Percentiles rank a stretch among this genome's conserved stretches.
These are phyloP conservation scores for Piliocolobus tephrosceles DNA, from an alignment of 2,113 vertebrate genomes.

Conservation along the genomic window DNA sequence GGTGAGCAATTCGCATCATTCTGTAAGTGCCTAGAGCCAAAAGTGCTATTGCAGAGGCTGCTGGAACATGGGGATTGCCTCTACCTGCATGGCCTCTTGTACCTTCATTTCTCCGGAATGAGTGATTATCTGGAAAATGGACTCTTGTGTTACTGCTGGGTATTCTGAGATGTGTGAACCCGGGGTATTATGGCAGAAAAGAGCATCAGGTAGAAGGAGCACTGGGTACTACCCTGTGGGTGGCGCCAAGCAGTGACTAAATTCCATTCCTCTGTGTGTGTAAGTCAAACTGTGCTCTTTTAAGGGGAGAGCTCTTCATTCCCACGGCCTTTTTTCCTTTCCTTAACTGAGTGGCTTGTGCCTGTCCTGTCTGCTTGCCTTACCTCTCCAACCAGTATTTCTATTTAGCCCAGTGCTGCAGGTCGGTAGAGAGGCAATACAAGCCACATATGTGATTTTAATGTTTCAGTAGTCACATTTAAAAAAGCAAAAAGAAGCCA, in stretches of 20 bases:
- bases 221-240: no score
- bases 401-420: background rate
- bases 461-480: background rate
- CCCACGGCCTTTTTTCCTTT: background rate
- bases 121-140: background rate
- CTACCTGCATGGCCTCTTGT: no score
- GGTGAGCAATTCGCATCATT: no score
- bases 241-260: background rate
- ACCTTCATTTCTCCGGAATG: background rate
- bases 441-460: no score
- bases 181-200: background rate
- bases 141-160: no score
- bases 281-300: background rate
- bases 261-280: background rate
- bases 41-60: background rate
- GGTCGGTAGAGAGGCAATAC: rapidly evolving
- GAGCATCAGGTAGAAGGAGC: background rate
- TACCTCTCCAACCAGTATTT: background rate
- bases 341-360: background rate
- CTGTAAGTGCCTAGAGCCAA: background rate
- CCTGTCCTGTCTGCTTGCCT: background rate
- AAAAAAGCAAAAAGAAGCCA: background rate
- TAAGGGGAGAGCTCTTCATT: no score
- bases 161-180: background rate
- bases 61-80: rapidly evolving